Percentiles rank a stretch among this genome's conserved stretches.
phyloP scores from a whole-genome alignment of 2,888 invertebrate genomes.

The Cloeon dipterum region DNA sequence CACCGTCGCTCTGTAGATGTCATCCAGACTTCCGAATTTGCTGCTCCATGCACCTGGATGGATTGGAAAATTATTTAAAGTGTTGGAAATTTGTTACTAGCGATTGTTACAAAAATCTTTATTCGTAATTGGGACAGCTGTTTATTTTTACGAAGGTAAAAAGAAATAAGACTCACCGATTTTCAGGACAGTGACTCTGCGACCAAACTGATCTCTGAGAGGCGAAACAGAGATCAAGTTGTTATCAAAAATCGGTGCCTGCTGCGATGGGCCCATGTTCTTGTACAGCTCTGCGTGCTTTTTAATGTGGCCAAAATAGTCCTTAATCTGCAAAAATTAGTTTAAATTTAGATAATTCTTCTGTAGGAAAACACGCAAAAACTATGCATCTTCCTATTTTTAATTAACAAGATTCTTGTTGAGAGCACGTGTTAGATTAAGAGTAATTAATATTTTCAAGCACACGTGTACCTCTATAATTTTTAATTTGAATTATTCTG shows the following conservation, averaged over 20 bases:
- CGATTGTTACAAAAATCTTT: no score
- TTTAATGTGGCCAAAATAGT: conserved; percentile 52
- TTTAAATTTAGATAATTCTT: neutral
- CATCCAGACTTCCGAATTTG: neutral
- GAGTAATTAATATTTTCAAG: no score
- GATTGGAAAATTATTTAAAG: no score
- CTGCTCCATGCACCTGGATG: neutral
- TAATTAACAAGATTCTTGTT: no score
- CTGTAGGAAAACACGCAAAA: no score
- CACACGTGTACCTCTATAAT: no score
- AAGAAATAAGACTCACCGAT: conserved; percentile 29
- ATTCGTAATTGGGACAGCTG: no score
- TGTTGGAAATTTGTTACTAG: no score
- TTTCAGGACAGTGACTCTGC: conserved; percentile 45
- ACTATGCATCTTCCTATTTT: no score
- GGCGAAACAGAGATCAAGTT: conserved; percentile 48
- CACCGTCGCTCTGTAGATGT: neutral
- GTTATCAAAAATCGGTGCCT: conserved; percentile 38
- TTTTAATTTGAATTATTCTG: no score
- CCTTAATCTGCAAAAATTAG: conserved; percentile 33
- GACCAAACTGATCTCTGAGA: conserved; percentile 48
- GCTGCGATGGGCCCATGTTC: conserved; percentile 36
- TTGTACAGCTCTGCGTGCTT: conserved; percentile 42
- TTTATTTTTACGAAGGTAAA: neutral
- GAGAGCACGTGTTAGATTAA: no score